Percentiles rank a stretch among this genome's conserved stretches.
Conservation (phyloP, 2,797 vertebrate genomes). For the Botia kubotai region DNA sequence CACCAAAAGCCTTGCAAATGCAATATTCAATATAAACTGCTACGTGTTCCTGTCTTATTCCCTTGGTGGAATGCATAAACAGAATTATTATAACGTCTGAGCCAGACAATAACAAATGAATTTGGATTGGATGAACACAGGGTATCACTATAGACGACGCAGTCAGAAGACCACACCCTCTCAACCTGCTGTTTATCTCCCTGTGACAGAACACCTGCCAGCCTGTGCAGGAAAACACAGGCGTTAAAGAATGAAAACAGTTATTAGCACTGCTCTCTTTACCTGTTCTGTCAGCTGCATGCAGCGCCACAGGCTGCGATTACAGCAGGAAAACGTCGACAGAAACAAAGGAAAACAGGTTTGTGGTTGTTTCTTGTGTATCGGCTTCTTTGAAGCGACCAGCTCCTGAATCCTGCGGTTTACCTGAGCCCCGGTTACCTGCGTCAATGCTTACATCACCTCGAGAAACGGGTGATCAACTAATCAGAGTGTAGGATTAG, state of each 20-base stretch:
- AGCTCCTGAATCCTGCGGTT: constrained; percentile 38
- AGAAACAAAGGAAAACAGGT: constrained; percentile 32
- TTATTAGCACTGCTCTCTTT: constrained; percentile 48
- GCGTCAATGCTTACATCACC: constrained; percentile 52
- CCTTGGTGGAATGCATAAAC: not conserved
- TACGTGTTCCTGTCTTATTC: too few species aligned
- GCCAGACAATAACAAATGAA: constrained; percentile 8
- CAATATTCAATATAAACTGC: not conserved
- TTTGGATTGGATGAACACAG: not conserved
- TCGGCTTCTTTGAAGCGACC: constrained; percentile 38
- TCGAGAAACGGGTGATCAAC: not conserved
- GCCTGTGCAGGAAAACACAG: constrained; percentile 38
- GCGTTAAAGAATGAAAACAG: constrained; percentile 52
- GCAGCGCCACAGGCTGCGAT: constrained; percentile 50
- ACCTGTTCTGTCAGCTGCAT: constrained; percentile 46
- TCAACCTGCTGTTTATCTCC: constrained; percentile 45
- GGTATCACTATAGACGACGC: not conserved
- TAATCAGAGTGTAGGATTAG: too few species aligned
- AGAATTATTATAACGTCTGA: not conserved
- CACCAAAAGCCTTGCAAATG: not conserved
- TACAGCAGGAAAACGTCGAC: constrained; percentile 42
- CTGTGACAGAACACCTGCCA: constrained; percentile 30
- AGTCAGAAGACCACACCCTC: constrained; percentile 26
- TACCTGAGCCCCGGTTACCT: constrained; percentile 40
- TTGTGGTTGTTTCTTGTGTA: constrained; percentile 14